Conservation (phyloP, 1,140 invertebrate species). For the Papilio polyxenes region DNA sequence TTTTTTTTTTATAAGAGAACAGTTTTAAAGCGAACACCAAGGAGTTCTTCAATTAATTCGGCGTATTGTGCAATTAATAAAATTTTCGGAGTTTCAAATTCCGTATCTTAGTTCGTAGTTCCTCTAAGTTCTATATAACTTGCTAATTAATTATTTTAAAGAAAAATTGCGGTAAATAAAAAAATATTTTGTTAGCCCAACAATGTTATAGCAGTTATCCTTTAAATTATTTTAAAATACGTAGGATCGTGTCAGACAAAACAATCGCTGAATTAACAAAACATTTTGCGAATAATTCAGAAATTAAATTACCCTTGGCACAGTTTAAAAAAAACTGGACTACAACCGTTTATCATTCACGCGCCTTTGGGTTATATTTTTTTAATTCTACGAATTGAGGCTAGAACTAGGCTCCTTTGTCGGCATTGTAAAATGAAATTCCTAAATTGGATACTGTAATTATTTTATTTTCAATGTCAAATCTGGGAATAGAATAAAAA, state of each 20-base stretch:
- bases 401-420: slow-evolving; percentile 16
- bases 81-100: too few species aligned
- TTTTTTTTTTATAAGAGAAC: too few species aligned
- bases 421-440: not conserved
- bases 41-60: too few species aligned
- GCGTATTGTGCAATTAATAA: too few species aligned
- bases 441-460: not conserved
- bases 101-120: too few species aligned
- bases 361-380: not conserved
- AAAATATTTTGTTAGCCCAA: not conserved
- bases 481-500: not conserved
- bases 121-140: too few species aligned
- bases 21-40: too few species aligned
- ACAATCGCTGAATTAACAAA: not conserved
- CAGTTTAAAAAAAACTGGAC: not conserved
- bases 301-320: slow-evolving; percentile 2
- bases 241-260: not conserved
- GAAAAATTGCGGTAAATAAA: too few species aligned
- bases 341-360: slow-evolving; percentile 8
- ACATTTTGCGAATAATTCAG: not conserved
- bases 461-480: not conserved
- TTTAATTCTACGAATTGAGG: slow-evolving; percentile 11
- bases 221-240: not conserved
- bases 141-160: too few species aligned
- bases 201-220: not conserved